These are phyloP conservation scores for Percopsis transmontana DNA, from an alignment of 2,113 vertebrate genomes.

Conservation along the genomic window DNA sequence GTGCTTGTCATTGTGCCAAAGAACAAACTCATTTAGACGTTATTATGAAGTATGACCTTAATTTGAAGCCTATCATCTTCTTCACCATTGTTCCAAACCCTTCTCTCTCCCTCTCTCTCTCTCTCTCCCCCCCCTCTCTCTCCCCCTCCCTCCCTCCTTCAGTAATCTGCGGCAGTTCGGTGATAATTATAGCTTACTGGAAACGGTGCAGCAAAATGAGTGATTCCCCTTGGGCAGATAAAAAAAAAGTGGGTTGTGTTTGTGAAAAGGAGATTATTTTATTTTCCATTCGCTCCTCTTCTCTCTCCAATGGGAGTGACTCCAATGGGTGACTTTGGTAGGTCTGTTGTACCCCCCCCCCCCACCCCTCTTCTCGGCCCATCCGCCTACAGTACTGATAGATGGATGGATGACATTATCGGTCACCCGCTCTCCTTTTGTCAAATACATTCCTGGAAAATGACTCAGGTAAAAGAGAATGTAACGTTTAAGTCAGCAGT, in stretches of 20 bases:
- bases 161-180: conserved; percentile 58
- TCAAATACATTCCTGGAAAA: too few species aligned
- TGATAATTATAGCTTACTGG: conserved; percentile 69
- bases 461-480: too few species aligned
- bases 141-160: conserved; percentile 18
- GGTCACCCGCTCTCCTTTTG: too few species aligned
- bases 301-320: conserved; percentile 21
- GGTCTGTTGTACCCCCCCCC: too few species aligned
- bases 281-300: conserved; percentile 15
- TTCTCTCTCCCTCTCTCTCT: conserved; percentile 1
- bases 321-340: conserved; percentile 35
- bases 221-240: conserved; percentile 24
- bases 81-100: conserved; percentile 10
- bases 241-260: conserved; percentile 14
- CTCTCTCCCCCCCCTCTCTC: conserved; percentile 19
- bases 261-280: conserved; percentile 31
- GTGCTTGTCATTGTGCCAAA: conserved; percentile 27
- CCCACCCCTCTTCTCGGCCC: too few species aligned
- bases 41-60: conserved; percentile 64
- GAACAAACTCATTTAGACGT: conserved; percentile 56
- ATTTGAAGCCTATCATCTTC: conserved; percentile 60
- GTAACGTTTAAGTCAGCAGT: too few species aligned
- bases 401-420: too few species aligned
- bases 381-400: too few species aligned
- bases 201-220: conserved; percentile 48